phyloP scores from a whole-genome alignment of 2,797 vertebrate species.

The Anableps anableps region DNA sequence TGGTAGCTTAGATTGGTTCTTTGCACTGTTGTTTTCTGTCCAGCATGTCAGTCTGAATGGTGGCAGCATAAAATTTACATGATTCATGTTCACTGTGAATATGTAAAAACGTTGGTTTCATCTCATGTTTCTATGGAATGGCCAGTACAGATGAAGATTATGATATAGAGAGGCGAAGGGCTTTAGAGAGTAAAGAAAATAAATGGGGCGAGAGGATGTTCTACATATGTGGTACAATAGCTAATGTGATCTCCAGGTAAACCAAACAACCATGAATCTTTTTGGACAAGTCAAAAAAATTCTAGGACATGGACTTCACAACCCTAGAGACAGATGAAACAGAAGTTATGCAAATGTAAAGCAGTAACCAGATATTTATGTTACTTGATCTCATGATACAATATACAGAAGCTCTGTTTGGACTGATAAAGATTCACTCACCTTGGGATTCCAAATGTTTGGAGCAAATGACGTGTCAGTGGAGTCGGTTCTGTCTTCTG shows the following conservation, averaged over 20 bases:
- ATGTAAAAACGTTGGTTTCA: slow-evolving; percentile 14
- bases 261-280: neutral
- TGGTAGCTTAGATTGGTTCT: slow-evolving; percentile 21
- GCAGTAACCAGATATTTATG: neutral
- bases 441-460: neutral
- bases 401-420: neutral
- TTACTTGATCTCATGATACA: neutral
- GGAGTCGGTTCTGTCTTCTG: neutral
- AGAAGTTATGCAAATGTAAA: neutral
- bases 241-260: neutral
- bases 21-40: slow-evolving; percentile 34
- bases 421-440: neutral
- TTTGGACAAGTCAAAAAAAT: neutral
- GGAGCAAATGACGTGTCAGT: neutral
- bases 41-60: slow-evolving; percentile 51
- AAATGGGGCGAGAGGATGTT: neutral
- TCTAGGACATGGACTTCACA: neutral
- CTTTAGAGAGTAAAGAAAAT: neutral
- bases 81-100: slow-evolving; percentile 34
- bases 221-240: neutral
- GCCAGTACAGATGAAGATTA: slow-evolving; percentile 12
- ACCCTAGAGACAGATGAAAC: neutral
- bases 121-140: slow-evolving; percentile 4
- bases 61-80: slow-evolving; percentile 48
- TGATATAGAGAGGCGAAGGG: slow-evolving; percentile 36